Base-by-base conservation (phyloP, 2,113 vertebrate species). In the Macrotus californicus region DNA sequence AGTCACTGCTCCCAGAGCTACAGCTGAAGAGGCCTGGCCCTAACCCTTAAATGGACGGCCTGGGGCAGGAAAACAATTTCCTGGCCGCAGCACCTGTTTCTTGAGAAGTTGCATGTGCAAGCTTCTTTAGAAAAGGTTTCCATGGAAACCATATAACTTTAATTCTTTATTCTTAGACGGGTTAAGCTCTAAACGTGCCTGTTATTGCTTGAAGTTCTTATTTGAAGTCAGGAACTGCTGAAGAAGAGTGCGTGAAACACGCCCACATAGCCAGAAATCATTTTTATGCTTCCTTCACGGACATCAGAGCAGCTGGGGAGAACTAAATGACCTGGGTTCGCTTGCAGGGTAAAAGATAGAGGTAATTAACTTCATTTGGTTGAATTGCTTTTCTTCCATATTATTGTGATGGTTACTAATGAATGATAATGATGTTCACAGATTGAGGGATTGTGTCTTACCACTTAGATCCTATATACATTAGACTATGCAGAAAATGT, bases 171-270 rank as follows among this genome's bases (percentile, higher is more conserved):
- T 81, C 43, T 96, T 76, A 95, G 94, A 86, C 83, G 48, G 91
- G 89, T 93, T 96, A 97, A 95, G 95, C 69, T 86, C 85, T 50
- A 72, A 97, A 89, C 0, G 24, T 97, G 94, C 92, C 50, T 92
- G 83, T 52, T 91, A 80, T 88, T 91, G 72, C 95, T 84, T 94
- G 73, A 64, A 79, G 84, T 95, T 96, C 91, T 97, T 56, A 90
- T 94, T 91, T 95, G 96, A 93, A 96, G 86, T 89, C 84, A 96
- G 85, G 81, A 97, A 66, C 95, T 97, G 88, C 95, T 89, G 87
- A 93, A 92, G 61, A 83, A 96, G 76, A 89, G 61, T 95, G 90
- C 61, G 26, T 95, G 92, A 96, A 96, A 97, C 93, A 97, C 96
- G 88, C 96, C 96, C 96, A 96, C 95, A 89, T 79, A 94, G 12